Evolutionary conservation across 2,888 invertebrate species (phyloP).

Genomic region (Augiades crinisus): DNA sequence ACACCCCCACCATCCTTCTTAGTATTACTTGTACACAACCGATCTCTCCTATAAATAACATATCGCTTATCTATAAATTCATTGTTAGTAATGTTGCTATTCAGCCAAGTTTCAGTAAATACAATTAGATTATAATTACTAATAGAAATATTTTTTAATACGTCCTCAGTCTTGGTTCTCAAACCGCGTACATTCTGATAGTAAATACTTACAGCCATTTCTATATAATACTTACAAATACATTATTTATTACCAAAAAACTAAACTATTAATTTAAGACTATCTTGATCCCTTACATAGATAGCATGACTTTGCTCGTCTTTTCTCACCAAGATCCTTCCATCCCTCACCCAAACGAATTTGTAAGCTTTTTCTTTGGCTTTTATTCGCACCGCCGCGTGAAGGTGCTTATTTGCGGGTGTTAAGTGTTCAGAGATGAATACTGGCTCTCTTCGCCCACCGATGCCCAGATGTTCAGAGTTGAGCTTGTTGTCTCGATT

Average conservation of each 20-base stretch:
- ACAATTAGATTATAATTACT: background rate
- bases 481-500: slow-evolving; percentile 5
- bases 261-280: background rate
- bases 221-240: no score
- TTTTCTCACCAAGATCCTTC: background rate
- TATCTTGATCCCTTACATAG: background rate
- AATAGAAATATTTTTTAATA: background rate
- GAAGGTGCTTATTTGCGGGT: background rate
- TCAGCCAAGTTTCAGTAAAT: background rate
- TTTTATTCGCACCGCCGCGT: background rate
- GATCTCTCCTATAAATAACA: background rate
- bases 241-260: no score
- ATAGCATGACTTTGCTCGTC: background rate
- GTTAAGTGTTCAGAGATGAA: slow-evolving; percentile 6
- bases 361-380: background rate
- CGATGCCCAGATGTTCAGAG: slow-evolving; percentile 28
- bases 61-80: background rate
- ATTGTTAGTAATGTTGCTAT: background rate
- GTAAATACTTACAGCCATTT: no score
- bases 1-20: background rate
- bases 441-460: background rate
- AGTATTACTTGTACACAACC: background rate
- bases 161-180: background rate
- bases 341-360: background rate
- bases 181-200: background rate